Conservation (phyloP, 2,888 invertebrate species). For the Acanthosoma haemorrhoidale region DNA sequence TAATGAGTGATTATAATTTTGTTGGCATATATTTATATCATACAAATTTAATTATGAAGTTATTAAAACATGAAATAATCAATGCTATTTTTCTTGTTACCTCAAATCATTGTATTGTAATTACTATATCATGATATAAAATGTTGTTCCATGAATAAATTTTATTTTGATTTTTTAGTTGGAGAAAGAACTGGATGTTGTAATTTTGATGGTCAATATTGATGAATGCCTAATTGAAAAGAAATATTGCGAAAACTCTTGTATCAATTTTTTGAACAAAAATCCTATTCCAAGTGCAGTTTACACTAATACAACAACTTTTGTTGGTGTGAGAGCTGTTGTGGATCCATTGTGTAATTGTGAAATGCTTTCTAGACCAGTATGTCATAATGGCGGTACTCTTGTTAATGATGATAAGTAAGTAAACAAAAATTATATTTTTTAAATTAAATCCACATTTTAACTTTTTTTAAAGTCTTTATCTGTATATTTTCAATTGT, state of each 20-base stretch:
- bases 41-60: no score
- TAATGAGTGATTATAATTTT: no score
- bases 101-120: no score
- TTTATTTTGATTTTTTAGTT: conserved; percentile 48
- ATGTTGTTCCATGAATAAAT: no score
- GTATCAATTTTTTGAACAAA: conserved; percentile 70
- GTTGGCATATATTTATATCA: no score
- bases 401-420: conserved; percentile 41
- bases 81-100: no score
- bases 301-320: conserved; percentile 87
- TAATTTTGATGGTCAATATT: conserved; percentile 82
- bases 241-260: conserved; percentile 64
- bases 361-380: conserved; percentile 41
- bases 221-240: conserved; percentile 81
- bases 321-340: conserved; percentile 85
- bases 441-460: no score
- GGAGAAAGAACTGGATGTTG: conserved; percentile 64
- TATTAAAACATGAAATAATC: no score
- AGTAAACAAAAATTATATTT: background rate
- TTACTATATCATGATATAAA: no score
- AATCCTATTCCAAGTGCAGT: conserved; percentile 72
- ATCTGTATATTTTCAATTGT: no score
- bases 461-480: no score
- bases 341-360: conserved; percentile 76
- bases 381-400: conserved; percentile 74